Evolutionary conservation across 2,113 vertebrate genomes (phyloP).

Genomic region (Bos javanicus): DNA sequence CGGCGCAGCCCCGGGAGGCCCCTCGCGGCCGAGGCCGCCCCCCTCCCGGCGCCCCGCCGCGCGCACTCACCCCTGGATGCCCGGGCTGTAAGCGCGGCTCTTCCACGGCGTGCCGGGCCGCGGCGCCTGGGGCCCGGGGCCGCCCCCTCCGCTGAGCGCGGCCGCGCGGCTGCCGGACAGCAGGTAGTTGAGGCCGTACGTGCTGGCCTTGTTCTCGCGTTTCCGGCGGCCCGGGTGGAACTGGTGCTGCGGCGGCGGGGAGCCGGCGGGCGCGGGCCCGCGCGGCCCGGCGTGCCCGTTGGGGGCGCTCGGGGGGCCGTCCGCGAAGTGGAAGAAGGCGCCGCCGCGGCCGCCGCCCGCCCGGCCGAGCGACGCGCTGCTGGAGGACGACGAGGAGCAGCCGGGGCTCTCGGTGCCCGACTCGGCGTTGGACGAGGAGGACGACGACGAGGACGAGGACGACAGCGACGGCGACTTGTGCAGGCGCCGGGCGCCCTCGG

Average conservation of each 20-base stretch:
- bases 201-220: conserved; percentile 98
- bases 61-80: conserved; percentile 92
- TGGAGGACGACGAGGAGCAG: conserved; percentile 83
- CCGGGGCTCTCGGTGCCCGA: conserved; percentile 86
- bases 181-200: conserved; percentile 95
- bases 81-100: conserved; percentile 90
- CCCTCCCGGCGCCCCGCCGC: fast-evolving
- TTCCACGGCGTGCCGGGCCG: conserved; percentile 95
- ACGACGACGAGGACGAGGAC: conserved; percentile 87
- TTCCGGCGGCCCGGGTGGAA: conserved; percentile 95
- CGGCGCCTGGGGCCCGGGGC: conserved; percentile 69
- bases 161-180: conserved; percentile 85
- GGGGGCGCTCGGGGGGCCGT: conserved; percentile 46
- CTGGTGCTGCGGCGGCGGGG: conserved; percentile 83
- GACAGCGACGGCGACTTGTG: conserved; percentile 87
- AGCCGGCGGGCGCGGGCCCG: conserved; percentile 77
- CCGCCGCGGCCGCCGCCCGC: conserved; percentile 56
- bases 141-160: conserved; percentile 62
- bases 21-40: background rate
- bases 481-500: conserved; percentile 78
- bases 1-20: background rate
- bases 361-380: conserved; percentile 70
- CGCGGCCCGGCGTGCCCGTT: conserved; percentile 75
- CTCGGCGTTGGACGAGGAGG: conserved; percentile 86
- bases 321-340: conserved; percentile 78